Evolutionary conservation across 2,797 vertebrate genomes (phyloP), one percentile per base, ranked within the genome.

Genomic region (Pantherophis vulpinus): DNA sequence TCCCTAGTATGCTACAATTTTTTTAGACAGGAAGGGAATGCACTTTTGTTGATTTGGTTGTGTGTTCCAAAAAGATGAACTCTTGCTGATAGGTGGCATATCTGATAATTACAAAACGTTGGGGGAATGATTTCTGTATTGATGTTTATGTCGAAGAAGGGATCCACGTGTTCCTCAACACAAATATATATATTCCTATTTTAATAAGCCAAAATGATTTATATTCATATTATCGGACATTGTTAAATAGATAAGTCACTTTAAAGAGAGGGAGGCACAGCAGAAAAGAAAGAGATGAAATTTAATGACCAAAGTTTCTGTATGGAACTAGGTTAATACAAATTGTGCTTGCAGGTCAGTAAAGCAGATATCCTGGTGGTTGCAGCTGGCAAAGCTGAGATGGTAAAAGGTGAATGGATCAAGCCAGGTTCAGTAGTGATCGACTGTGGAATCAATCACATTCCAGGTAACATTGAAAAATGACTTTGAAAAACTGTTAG

Each of bases 331-430:
- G 11, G 61, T 23, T 93, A 74, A 91, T 63, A 1, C 23, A 32
- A 54, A 37, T 14, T 63, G 3, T 66, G 91, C 56, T 92, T 94
- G 0, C 95, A 99, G 99, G 98, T 99, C 90, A 97, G 98, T 93
- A 98, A 98, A 97, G 99, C 99, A 86, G 99, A 99, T 97, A 99
- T 99, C 95, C 95, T 99, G 96, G 98, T 99, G 66, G 99, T 99
- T 54, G 99, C 99, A 83, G 98, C 98, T 47, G 99, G 99, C 61
- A 99, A 98, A 97, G 97, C 99, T 20, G 99, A 99, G 97, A 98
- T 99, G 98, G 98, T 99, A 54, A 99, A 98, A 96, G 99, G 99
- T 74, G 98, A 99, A 88, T 99, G 99, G 99, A 98, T 99, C 96
- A 99, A 99, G 97, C 98, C 98, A 27, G 99, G 99, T 59, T 99